Conservation (phyloP, 2,113 vertebrate genomes). For the Odocoileus virginianus region DNA sequence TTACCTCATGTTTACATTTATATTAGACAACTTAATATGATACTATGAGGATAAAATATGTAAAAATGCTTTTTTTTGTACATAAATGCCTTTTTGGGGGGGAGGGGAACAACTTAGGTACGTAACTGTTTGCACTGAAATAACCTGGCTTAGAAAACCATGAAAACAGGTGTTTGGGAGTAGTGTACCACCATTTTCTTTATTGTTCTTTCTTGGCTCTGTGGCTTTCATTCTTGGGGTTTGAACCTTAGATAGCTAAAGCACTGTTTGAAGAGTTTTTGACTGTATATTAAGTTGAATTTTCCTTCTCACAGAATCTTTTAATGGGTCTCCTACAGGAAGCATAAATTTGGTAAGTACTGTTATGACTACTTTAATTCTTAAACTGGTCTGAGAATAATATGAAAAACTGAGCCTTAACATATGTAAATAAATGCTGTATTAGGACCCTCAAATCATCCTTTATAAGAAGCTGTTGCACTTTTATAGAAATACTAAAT, state of each 20-base stretch:
- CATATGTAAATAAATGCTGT: neutral
- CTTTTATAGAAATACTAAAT: conserved; percentile 33
- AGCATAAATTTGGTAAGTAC: conserved; percentile 95
- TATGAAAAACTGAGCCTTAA: neutral
- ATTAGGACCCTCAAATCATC: neutral
- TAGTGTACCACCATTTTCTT: neutral
- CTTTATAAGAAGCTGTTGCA: neutral
- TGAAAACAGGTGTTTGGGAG: neutral
- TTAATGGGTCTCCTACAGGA: conserved; percentile 96
- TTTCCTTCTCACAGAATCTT: conserved; percentile 87
- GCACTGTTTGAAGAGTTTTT: neutral
- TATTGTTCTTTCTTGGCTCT: neutral
- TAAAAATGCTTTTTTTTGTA: neutral
- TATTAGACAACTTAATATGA: neutral
- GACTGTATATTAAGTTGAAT: conserved; percentile 60
- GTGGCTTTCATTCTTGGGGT: conserved; percentile 46
- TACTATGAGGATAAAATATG: neutral
- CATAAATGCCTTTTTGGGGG: neutral
- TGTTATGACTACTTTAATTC: conserved; percentile 1
- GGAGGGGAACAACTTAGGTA: neutral
- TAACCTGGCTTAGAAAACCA: neutral
- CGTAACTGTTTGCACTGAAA: neutral
- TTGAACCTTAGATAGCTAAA: conserved; percentile 28
- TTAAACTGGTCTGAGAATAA: conserved; percentile 10
- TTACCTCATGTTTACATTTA: neutral